Conservation (phyloP, 1,140 invertebrate species). For the Watersipora subatra region DNA sequence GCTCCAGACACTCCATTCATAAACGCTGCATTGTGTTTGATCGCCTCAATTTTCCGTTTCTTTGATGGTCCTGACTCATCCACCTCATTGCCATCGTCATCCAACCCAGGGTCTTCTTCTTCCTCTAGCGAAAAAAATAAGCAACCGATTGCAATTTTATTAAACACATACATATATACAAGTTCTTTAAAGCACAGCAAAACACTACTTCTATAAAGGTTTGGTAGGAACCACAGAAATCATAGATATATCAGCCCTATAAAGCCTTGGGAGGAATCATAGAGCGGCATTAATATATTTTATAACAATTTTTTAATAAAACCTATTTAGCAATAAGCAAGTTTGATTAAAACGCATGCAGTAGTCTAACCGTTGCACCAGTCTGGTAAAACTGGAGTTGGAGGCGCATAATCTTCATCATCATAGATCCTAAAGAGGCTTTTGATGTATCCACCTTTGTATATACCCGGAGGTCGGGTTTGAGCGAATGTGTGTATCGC, state of each 20-base stretch:
- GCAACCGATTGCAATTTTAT: neutral
- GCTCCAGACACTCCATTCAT: slow-evolving; percentile 40
- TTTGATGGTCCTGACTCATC: neutral
- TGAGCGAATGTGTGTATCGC: slow-evolving; percentile 62
- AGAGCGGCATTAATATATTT: no score
- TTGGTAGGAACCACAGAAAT: neutral
- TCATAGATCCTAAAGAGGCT: slow-evolving; percentile 56
- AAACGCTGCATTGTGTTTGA: slow-evolving; percentile 24
- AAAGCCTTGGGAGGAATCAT: no score
- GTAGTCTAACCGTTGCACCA: slow-evolving; percentile 66
- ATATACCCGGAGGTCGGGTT: slow-evolving; percentile 51
- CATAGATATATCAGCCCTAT: neutral
- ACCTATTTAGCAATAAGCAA: no score
- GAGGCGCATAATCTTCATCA: slow-evolving; percentile 54
- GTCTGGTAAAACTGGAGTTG: slow-evolving; percentile 60
- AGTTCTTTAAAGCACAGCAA: neutral
- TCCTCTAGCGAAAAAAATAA: slow-evolving; percentile 17
- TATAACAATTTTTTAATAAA: no score
- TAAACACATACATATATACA: slow-evolving; percentile 5
- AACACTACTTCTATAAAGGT: neutral
- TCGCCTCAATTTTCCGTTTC: neutral
- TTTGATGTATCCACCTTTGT: slow-evolving; percentile 53
- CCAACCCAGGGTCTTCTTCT: slow-evolving; percentile 20
- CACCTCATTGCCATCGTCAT: slow-evolving; percentile 24
- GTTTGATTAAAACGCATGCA: no score